Percentiles rank a stretch among this genome's conserved stretches.
These are phyloP conservation scores for Telmatochromis brichardi DNA, from an alignment of 2,113 vertebrate genomes.

Conservation along the genomic window DNA sequence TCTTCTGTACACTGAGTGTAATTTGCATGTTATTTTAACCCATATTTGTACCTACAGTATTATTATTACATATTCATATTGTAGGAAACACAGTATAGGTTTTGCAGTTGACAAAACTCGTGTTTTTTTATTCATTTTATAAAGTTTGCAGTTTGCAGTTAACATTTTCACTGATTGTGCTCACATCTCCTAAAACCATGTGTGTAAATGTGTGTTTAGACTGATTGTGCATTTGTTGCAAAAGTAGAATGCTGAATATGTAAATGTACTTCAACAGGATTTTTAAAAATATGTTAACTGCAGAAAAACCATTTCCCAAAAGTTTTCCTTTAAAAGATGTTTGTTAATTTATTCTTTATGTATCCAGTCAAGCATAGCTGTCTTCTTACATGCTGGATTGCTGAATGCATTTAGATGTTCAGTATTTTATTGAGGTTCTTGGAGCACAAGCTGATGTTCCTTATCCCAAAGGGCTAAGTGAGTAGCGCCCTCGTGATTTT, in stretches of 20 bases:
- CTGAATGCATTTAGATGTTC: constrained; percentile 40
- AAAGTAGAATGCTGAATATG: not conserved
- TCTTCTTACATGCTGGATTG: not conserved
- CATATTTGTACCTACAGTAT: not conserved
- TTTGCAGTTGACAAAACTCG: fast-evolving
- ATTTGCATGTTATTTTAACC: not conserved
- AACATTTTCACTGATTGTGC: not conserved
- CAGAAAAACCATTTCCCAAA: constrained; percentile 1
- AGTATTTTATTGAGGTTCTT: constrained; percentile 23
- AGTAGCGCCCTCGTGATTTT: constrained; percentile 28
- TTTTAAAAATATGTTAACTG: not conserved
- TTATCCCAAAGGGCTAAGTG: constrained; percentile 9
- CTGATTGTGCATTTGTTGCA: not conserved
- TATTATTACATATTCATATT: not conserved
- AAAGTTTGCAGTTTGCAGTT: not conserved
- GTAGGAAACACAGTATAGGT: not conserved
- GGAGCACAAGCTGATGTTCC: constrained; percentile 17
- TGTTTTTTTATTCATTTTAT: not conserved
- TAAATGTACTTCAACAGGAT: not conserved
- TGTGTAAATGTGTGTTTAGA: not conserved
- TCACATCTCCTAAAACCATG: not conserved
- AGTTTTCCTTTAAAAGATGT: not conserved
- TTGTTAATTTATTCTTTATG: not conserved
- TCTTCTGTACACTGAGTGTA: not conserved
- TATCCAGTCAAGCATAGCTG: constrained; percentile 37